phyloP scores from a whole-genome alignment of 2,797 vertebrate genomes.

The Urophycis tenuis region DNA sequence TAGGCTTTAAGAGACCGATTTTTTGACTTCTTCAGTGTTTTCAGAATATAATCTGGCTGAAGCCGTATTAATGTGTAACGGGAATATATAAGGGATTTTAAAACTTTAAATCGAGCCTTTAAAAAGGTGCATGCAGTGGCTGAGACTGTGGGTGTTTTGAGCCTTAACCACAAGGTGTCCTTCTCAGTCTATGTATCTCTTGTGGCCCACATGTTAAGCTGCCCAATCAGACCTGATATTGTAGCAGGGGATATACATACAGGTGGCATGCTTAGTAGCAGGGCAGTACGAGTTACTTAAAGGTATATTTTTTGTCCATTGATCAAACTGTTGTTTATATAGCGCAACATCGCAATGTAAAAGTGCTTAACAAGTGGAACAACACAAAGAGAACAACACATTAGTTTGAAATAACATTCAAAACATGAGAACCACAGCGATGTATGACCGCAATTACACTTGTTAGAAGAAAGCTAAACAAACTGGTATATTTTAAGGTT shows the following conservation, averaged over 20 bases:
- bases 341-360: background rate
- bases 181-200: conserved; percentile 45
- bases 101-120: background rate
- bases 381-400: background rate
- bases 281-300: background rate
- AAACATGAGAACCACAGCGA: background rate
- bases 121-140: background rate
- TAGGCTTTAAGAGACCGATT: background rate
- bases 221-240: conserved; percentile 15
- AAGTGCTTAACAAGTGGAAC: background rate
- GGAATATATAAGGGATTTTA: background rate
- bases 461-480: background rate
- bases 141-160: background rate
- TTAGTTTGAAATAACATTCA: background rate
- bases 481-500: background rate
- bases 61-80: background rate
- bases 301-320: background rate
- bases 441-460: background rate
- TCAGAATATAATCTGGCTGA: background rate
- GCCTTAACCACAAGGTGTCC: conserved; percentile 65
- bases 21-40: background rate
- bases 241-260: conserved; percentile 8
- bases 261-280: background rate
- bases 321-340: background rate
- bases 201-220: background rate